These are phyloP conservation scores for Psammodynastes pulverulentus DNA, from an alignment of 2,113 vertebrate genomes.

Conservation along the genomic window DNA sequence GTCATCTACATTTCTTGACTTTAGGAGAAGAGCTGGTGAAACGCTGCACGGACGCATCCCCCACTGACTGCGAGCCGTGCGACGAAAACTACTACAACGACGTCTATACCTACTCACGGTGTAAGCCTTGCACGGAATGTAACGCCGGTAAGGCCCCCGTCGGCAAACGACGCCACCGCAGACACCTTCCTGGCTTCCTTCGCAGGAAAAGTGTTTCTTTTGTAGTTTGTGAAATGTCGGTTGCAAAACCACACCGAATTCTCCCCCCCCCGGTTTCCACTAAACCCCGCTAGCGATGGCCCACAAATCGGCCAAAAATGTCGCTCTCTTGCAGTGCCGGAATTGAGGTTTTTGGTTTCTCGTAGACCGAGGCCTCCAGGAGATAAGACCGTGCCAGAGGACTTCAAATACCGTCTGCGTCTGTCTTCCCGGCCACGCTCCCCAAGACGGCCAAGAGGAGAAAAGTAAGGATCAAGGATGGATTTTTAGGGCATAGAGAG, in stretches of 20 bases:
- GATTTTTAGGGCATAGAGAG: accelerated
- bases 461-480: background rate
- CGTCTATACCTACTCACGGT: slow-evolving; percentile 32
- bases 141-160: slow-evolving; percentile 52
- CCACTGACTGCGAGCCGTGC: slow-evolving; percentile 52
- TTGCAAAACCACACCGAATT: background rate
- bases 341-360: background rate
- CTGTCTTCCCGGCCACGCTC: slow-evolving; percentile 39
- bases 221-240: background rate
- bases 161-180: background rate
- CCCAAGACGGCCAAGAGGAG: accelerated
- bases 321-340: background rate
- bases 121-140: slow-evolving; percentile 61
- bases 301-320: accelerated
- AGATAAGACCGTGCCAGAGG: slow-evolving; percentile 48
- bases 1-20: no score
- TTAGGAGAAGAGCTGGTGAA: slow-evolving; percentile 59
- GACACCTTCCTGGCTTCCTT: background rate
- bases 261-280: background rate
- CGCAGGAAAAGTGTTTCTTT: background rate
- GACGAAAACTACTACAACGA: slow-evolving; percentile 43
- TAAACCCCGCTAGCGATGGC: background rate
- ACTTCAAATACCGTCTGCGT: slow-evolving; percentile 39
- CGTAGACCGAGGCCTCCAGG: slow-evolving; percentile 43
- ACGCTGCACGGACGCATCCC: background rate